Evolutionary conservation across 1,140 invertebrate species (phyloP).

Genomic region (Ridgeia piscesae): DNA sequence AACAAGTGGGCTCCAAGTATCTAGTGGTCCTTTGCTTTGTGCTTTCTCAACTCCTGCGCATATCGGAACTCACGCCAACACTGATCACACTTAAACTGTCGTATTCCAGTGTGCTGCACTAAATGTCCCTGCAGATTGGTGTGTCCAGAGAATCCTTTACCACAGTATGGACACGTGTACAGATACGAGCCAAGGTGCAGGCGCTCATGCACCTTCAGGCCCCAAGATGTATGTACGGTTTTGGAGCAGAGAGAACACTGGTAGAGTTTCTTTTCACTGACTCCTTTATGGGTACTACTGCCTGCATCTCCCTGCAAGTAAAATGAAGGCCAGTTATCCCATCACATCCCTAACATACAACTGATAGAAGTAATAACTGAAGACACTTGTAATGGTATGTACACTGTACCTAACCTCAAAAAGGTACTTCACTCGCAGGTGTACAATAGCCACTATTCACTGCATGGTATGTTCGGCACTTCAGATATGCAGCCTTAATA

Average conservation of each 20-base stretch:
- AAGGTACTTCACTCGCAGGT: not conserved
- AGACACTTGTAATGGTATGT: not conserved
- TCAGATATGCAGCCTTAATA: not conserved
- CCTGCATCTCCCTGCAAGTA: slow-evolving; percentile 3
- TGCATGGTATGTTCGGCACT: not conserved
- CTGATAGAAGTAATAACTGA: not conserved
- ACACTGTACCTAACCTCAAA: not conserved
- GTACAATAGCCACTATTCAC: not conserved
- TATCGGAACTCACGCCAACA: slow-evolving; percentile 71
- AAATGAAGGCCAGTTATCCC: not conserved
- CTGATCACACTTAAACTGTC: slow-evolving; percentile 68
- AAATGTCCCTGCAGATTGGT: slow-evolving; percentile 11
- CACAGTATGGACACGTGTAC: slow-evolving; percentile 16
- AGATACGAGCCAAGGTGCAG: not conserved
- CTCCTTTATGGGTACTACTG: not conserved
- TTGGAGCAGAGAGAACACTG: not conserved
- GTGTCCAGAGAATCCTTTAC: slow-evolving; percentile 18
- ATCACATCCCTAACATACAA: not conserved
- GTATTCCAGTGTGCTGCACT: slow-evolving; percentile 68
- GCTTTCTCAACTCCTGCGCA: slow-evolving; percentile 72
- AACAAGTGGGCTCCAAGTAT: not conserved
- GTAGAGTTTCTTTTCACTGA: not conserved
- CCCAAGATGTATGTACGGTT: not conserved
- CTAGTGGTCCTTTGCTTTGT: slow-evolving; percentile 63
- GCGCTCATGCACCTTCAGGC: not conserved